phyloP scores from a whole-genome alignment of 1,140 invertebrate species.

The honey bee (Apis mellifera) region DNA sequence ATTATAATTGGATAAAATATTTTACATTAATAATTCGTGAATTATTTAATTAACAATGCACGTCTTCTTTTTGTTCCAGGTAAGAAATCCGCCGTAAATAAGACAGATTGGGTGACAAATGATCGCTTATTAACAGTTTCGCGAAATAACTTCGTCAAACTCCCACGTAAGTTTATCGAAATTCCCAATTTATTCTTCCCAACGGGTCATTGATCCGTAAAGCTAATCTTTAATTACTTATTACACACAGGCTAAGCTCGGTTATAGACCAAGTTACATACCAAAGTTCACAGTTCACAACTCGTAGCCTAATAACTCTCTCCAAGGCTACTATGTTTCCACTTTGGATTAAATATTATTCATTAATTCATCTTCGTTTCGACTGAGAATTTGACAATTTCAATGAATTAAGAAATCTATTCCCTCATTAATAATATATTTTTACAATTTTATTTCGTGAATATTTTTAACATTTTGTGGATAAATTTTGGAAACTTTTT shows the following conservation, averaged over 20 bases:
- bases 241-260: not conserved
- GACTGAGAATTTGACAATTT: too few species aligned
- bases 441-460: too few species aligned
- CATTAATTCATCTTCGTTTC: too few species aligned
- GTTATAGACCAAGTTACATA: slow-evolving; percentile 1
- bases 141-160: not conserved
- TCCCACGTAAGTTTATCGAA: slow-evolving; percentile 3
- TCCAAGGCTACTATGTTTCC: not conserved
- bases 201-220: not conserved
- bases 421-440: too few species aligned
- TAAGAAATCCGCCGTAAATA: not conserved
- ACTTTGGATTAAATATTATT: not conserved
- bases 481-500: too few species aligned
- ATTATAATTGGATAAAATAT: not conserved
- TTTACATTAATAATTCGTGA: too few species aligned
- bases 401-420: too few species aligned
- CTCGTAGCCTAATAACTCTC: not conserved
- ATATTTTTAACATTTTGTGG: too few species aligned
- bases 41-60: not conserved
- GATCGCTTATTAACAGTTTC: not conserved
- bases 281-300: slow-evolving; percentile 14
- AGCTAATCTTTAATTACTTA: slow-evolving; percentile 14
- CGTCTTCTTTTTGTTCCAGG: not conserved
- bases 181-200: slow-evolving; percentile 14
- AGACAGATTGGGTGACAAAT: not conserved